Percentiles rank a stretch among this genome's conserved stretches.
Conservation (phyloP, 2,113 vertebrate species). For the Ornithorhynchus anatinus region DNA sequence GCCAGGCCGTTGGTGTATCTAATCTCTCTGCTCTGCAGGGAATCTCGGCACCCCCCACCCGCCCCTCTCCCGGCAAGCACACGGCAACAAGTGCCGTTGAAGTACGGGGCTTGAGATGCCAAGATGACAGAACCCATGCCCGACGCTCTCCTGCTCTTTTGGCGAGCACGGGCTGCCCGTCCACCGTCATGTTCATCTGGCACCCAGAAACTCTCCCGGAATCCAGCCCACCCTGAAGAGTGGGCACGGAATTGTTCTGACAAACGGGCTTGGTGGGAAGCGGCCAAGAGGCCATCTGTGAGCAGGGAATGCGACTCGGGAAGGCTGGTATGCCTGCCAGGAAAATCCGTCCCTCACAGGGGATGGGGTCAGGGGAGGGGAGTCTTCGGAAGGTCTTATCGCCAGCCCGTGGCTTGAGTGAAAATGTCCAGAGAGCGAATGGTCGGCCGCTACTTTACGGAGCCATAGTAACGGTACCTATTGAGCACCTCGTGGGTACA, state of each 20-base stretch:
- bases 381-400: no score
- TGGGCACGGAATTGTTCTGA: constrained; percentile 2
- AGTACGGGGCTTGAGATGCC: background rate
- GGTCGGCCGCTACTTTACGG: no score
- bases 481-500: no score
- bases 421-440: no score
- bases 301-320: background rate
- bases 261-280: constrained; percentile 17
- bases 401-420: no score
- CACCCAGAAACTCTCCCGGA: background rate
- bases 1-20: background rate
- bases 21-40: background rate
- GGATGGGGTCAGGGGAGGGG: background rate
- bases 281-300: constrained; percentile 15
- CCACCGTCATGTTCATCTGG: background rate
- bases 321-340: constrained; percentile 10
- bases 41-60: no score
- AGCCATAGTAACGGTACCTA: no score
- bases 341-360: background rate
- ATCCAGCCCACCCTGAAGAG: background rate
- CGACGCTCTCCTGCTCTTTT: background rate
- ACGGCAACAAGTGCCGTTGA: constrained; percentile 4
- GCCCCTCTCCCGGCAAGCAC: background rate
- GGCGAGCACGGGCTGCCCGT: background rate
- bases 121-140: background rate